These are phyloP conservation scores for Drosophila diplacantha DNA, from an alignment of 2,888 invertebrate genomes.

Conservation along the genomic window DNA sequence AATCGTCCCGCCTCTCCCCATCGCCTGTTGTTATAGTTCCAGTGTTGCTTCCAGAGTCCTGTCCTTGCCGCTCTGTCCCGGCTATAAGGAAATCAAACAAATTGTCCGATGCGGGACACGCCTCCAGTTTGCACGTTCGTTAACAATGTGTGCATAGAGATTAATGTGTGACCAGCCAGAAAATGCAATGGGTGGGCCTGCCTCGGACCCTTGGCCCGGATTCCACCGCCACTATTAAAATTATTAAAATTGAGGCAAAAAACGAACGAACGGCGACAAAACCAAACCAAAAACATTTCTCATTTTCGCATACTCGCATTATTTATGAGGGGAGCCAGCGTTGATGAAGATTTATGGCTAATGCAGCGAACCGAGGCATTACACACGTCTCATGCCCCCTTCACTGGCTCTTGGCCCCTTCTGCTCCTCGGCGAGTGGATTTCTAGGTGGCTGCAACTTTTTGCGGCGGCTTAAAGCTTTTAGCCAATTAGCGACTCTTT, in stretches of 20 bases:
- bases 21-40: neutral
- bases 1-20: neutral
- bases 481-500: conserved; percentile 29
- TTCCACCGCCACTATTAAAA: conserved; percentile 1
- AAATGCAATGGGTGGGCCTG: conserved; percentile 44
- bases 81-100: neutral
- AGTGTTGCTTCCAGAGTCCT: neutral
- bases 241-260: conserved; percentile 31
- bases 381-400: conserved; percentile 23
- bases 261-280: conserved; percentile 22
- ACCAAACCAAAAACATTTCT: conserved; percentile 35
- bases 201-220: conserved; percentile 27
- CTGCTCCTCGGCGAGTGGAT: conserved; percentile 9
- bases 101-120: conserved; percentile 35
- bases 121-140: conserved; percentile 57
- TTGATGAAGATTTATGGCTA: conserved; percentile 61
- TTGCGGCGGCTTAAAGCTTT: conserved; percentile 22
- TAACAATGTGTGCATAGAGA: conserved; percentile 42
- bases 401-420: neutral
- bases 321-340: conserved; percentile 39
- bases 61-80: neutral
- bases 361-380: conserved; percentile 48
- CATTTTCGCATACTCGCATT: conserved; percentile 32
- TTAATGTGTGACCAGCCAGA: conserved; percentile 48
- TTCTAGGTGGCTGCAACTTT: conserved; percentile 21